A percentile compares a stretch with the other conserved stretches of the same genome.
These are phyloP conservation scores for Stenchaetothrips biformis DNA, from an alignment of 2,888 invertebrate genomes.

Conservation along the genomic window DNA sequence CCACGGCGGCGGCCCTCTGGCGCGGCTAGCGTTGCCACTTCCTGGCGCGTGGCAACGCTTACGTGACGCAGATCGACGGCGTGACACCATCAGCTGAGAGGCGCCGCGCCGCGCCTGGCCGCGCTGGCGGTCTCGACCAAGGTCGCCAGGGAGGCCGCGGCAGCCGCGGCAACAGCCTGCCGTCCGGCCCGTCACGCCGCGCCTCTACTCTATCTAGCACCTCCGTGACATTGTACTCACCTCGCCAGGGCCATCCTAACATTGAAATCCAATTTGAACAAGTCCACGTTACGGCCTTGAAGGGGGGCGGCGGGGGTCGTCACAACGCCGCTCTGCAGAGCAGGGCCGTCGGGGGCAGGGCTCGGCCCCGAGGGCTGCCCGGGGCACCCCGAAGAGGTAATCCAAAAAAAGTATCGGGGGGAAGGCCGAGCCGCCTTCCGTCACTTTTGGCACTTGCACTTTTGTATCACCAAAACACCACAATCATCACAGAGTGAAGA, in stretches of 20 bases:
- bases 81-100: neutral
- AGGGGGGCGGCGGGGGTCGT: neutral
- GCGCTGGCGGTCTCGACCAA: conserved; percentile 2
- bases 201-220: neutral
- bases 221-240: neutral
- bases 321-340: neutral
- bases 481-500: too few species aligned
- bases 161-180: neutral
- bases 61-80: neutral
- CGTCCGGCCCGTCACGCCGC: neutral
- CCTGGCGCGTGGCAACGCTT: conserved; percentile 7
- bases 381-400: neutral
- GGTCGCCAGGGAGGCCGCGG: neutral
- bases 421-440: neutral
- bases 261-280: conserved; percentile 25
- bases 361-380: neutral
- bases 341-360: neutral
- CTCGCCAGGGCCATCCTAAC: conserved; percentile 24
- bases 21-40: neutral
- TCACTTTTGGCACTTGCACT: neutral
- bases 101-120: neutral
- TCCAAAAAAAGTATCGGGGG: neutral
- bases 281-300: neutral
- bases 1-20: too few species aligned
- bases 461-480: neutral